These are phyloP conservation scores for Plutella xylostella DNA, from an alignment of 2,888 invertebrate species.

Conservation along the genomic window DNA sequence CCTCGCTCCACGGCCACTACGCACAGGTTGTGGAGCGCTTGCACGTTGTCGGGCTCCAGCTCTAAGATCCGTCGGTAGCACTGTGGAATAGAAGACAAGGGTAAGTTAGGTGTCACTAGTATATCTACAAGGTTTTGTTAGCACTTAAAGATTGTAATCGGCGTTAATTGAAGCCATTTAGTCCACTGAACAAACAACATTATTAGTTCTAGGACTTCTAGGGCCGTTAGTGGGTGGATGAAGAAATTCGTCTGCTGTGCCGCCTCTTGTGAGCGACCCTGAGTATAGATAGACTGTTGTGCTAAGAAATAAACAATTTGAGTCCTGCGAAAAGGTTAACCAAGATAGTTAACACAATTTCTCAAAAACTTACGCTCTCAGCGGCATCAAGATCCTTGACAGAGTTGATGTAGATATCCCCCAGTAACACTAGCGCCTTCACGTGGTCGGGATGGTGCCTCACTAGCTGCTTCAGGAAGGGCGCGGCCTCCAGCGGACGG, in stretches of 20 bases:
- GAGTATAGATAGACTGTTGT: too few relatives aligned
- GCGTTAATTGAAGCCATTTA: too few relatives aligned
- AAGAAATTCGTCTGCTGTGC: too few relatives aligned
- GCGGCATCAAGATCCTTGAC: conserved; percentile 95
- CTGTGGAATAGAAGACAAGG: conserved; percentile 56
- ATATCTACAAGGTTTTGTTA: too few relatives aligned
- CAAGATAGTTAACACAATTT: too few relatives aligned
- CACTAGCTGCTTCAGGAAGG: conserved; percentile 91
- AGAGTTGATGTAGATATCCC: conserved; percentile 96
- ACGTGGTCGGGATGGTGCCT: conserved; percentile 93
- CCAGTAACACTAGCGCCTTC: conserved; percentile 92
- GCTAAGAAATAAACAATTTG: too few relatives aligned
- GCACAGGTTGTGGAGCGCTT: conserved; percentile 95
- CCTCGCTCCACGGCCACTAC: conserved; percentile 96
- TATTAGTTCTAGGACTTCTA: too few relatives aligned
- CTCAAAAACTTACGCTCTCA: conserved; percentile 78
- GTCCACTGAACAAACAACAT: too few relatives aligned
- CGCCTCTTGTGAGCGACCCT: too few relatives aligned
- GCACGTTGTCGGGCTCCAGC: conserved; percentile 90
- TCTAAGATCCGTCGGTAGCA: conserved; percentile 91
- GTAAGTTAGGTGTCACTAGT: not conserved
- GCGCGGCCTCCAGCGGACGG: conserved; percentile 90
- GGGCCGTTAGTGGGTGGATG: too few relatives aligned
- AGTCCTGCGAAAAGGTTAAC: too few relatives aligned
- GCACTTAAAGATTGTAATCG: too few relatives aligned